Conservation (phyloP, 2,113 vertebrate genomes). For the Sinocyclocheilus grahami region DNA sequence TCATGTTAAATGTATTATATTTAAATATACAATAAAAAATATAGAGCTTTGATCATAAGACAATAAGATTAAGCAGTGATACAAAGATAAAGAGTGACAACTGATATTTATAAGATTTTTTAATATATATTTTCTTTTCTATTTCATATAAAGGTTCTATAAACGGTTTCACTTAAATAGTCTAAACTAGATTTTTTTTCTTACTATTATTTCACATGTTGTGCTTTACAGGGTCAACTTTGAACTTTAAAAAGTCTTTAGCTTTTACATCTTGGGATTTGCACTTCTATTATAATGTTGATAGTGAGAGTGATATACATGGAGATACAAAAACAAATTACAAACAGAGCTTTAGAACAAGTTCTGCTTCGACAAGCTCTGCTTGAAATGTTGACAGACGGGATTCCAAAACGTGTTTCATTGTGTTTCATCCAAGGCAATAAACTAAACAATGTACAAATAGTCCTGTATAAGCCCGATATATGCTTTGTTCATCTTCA, state of each 20-base stretch:
- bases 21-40: not conserved
- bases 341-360: not conserved
- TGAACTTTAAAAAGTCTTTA: not conserved
- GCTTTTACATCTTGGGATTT: not conserved
- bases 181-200: not conserved
- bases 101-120: not conserved
- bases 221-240: not conserved
- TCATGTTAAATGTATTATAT: no score
- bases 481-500: not conserved
- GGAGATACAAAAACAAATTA: not conserved
- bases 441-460: conserved; percentile 5
- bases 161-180: not conserved
- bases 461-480: not conserved
- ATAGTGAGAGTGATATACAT: not conserved
- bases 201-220: not conserved
- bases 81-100: not conserved
- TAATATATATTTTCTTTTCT: no score
- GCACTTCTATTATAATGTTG: not conserved
- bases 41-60: not conserved
- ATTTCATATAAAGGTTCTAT: not conserved
- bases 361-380: not conserved
- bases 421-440: conserved; percentile 12
- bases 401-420: conserved; percentile 38
- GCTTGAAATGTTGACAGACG: conserved; percentile 36
- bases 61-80: no score